Evolutionary conservation across 2,888 invertebrate species (phyloP).

Genomic region (Scaptomyza parva): DNA sequence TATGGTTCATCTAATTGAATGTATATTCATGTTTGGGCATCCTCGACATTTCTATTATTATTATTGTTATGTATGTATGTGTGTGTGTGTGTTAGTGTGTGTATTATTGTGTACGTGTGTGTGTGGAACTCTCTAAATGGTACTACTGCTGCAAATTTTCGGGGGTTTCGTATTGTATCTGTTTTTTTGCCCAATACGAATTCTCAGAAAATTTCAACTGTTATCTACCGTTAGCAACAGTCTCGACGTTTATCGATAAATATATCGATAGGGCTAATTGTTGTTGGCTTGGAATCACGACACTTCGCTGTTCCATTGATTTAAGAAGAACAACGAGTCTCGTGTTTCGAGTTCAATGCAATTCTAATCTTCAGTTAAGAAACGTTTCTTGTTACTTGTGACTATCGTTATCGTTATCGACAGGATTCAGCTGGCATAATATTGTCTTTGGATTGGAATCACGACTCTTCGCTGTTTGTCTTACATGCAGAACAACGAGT

Average conservation of each 20-base stretch:
- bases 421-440: neutral
- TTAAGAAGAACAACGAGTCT: constrained; percentile 45
- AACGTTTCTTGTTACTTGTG: neutral
- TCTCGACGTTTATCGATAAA: constrained; percentile 13
- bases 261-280: constrained; percentile 15
- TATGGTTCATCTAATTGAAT: constrained; percentile 63
- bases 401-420: constrained; percentile 4
- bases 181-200: constrained; percentile 29
- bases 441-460: constrained; percentile 1
- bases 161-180: constrained; percentile 32
- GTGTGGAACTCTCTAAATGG: neutral
- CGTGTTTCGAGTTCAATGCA: constrained; percentile 42
- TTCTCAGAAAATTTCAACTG: constrained; percentile 39
- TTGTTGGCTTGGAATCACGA: constrained; percentile 52
- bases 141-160: constrained; percentile 40
- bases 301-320: constrained; percentile 47
- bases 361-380: neutral
- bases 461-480: neutral
- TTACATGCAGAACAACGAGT: neutral
- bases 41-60: constrained; percentile 35
- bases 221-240: constrained; percentile 20
- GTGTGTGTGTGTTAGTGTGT: neutral
- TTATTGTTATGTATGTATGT: constrained; percentile 21
- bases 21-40: constrained; percentile 54
- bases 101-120: neutral